Evolutionary conservation across 92 coral and sea anemone genomes (phyloP), one percentile per base, ranked within the genome.

Genomic region (Umimayanthus chanpuru): DNA sequence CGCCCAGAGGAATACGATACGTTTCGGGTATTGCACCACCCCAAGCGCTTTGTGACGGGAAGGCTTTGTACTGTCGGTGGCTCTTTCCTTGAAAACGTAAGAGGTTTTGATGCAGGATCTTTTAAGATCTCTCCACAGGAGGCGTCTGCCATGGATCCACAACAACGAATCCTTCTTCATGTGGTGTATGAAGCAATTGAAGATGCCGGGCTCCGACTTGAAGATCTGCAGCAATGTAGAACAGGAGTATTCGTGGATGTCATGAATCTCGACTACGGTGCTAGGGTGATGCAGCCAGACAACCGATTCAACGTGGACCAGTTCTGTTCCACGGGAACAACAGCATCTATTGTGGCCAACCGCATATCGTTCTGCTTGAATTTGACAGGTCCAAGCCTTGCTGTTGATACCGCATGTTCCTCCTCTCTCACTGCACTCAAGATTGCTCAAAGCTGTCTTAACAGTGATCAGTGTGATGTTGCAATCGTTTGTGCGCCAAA

Each of bases 401-500:
- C 94, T 5, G 89, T 92, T 3, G 94, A 92, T 78, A 92, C 94
- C 2, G 94, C 94, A 29, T 92, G 94, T 76, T 92, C 94, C 1
- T 92, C 94, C 20, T 92, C 94, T 9, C 67, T 92, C 18, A 76
- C 67, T 11, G 94, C 94, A 8, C 77, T 92, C 75, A 88, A 89
- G 75, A 80, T 92, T 40, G 94, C 94, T 38, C 47, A 6, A 21
- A 86, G 53, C 40, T 78, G 89, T 44, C 76, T 92, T 7, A 87
- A 81, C 36, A 89, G 76, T 64, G 88, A 25, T 74, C 39, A 38
- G 43, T 38, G 23, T 84, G 96, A 95, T 30, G 92, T 90, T 11
- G 98, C 98, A 40, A 92, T 95, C n/a, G 98, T 95, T 21, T 94
- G 98, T 77, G 96, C 96, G 8, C 93, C 95, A 10, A 94, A 94